A percentile compares a stretch with the other conserved stretches of the same genome.
phyloP scores from a whole-genome alignment of 1,140 invertebrate species.

The honey bee (Apis mellifera) region DNA sequence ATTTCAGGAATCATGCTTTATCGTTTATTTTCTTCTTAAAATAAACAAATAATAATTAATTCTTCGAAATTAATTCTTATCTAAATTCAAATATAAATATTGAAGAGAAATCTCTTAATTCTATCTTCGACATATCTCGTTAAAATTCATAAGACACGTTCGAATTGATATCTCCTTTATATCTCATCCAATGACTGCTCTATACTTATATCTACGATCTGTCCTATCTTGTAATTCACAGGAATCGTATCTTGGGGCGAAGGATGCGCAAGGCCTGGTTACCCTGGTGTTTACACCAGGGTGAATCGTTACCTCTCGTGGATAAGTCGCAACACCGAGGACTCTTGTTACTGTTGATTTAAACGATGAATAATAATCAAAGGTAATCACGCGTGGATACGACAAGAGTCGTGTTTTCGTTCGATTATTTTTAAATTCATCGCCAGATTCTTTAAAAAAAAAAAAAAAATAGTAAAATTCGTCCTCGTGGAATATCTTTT shows the following conservation, averaged over 20 bases:
- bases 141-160: not conserved
- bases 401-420: not conserved
- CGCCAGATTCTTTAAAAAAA: not conserved
- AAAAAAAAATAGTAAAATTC: not conserved
- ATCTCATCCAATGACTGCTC: not conserved
- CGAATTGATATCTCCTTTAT: not conserved
- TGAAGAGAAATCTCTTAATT: not conserved
- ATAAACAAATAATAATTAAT: too few relatives aligned
- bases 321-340: constrained; percentile 86
- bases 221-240: constrained; percentile 49
- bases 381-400: not conserved
- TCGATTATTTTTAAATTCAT: not conserved
- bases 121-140: too few relatives aligned
- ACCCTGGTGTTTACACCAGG: constrained; percentile 93
- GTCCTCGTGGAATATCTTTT: not conserved
- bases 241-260: constrained; percentile 90
- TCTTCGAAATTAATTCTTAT: too few relatives aligned
- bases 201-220: not conserved
- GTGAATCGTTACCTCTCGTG: constrained; percentile 89
- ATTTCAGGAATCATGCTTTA: too few relatives aligned
- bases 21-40: too few relatives aligned
- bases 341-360: constrained; percentile 85
- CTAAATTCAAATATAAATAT: too few relatives aligned
- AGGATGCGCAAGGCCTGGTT: constrained; percentile 89
- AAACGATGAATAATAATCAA: not conserved